Conservation (phyloP, 64 coral and sea anemone genomes). For the Acropora tenuis region DNA sequence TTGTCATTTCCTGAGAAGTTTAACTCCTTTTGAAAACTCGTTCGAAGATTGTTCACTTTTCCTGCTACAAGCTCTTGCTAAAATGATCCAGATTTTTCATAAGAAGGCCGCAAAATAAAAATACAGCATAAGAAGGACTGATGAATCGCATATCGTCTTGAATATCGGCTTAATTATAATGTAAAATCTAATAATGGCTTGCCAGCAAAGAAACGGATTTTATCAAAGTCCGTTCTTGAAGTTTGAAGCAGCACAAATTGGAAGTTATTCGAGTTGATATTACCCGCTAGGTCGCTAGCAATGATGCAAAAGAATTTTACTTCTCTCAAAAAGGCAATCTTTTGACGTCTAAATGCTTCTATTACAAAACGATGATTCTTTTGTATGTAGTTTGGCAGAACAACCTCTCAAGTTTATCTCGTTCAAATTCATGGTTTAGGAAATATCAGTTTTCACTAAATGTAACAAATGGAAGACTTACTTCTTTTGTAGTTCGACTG, state of each 20-base stretch:
- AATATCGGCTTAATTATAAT: too few relatives aligned
- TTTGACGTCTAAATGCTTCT: background rate
- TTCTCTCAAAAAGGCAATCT: too few relatives aligned
- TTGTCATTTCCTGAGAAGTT: background rate
- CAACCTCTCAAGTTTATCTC: background rate
- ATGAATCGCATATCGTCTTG: background rate
- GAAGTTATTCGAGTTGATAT: too few relatives aligned
- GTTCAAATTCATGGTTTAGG: background rate
- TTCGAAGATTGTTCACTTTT: background rate
- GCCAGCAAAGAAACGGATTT: too few relatives aligned
- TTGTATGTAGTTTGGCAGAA: background rate
- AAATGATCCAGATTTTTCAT: background rate
- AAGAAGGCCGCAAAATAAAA: background rate
- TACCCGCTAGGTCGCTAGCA: too few relatives aligned
- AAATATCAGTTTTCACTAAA: background rate
- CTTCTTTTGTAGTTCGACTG: conserved; percentile 26
- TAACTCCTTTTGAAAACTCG: background rate
- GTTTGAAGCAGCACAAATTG: too few relatives aligned
- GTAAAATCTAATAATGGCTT: background rate
- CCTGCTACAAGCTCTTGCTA: background rate
- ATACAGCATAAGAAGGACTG: background rate
- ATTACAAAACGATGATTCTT: background rate
- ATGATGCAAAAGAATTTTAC: too few relatives aligned
- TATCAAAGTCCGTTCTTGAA: too few relatives aligned
- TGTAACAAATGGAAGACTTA: conserved; percentile 22